A percentile compares a stretch with the other conserved stretches of the same genome.
phyloP scores from a whole-genome alignment of 2,888 invertebrate genomes.

The Caenorhabditis sp. region DNA sequence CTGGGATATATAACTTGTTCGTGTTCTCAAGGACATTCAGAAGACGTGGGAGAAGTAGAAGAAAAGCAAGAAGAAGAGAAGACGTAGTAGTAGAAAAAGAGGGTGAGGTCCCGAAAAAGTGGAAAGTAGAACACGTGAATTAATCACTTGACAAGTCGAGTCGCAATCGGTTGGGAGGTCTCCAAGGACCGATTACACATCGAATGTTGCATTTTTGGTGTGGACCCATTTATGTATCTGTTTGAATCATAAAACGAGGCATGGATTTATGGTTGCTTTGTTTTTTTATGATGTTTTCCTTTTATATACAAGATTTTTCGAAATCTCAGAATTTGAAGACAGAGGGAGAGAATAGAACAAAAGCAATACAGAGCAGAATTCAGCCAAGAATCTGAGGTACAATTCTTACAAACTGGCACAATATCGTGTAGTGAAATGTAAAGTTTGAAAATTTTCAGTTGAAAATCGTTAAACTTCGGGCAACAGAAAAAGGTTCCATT shows the following conservation, averaged over 20 bases:
- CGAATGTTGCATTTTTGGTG: conserved; percentile 37
- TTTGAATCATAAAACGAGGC: conserved; percentile 36
- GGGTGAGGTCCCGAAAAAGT: conserved; percentile 11
- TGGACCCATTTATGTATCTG: neutral
- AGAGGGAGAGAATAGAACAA: too few relatives aligned
- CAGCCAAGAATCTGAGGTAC: too few relatives aligned
- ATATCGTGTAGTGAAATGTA: too few relatives aligned
- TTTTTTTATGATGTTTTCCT: conserved; percentile 7
- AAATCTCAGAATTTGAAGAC: too few relatives aligned
- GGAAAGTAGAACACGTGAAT: conserved; percentile 53
- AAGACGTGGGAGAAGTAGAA: neutral
- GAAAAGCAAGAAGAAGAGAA: too few relatives aligned
- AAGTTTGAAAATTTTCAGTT: too few relatives aligned
- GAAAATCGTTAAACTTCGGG: too few relatives aligned
- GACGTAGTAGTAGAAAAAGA: conserved; percentile 2
- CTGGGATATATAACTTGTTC: conserved; percentile 38
- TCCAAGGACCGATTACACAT: conserved; percentile 37
- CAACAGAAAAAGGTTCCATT: too few relatives aligned
- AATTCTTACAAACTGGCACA: too few relatives aligned
- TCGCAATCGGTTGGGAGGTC: conserved; percentile 15
- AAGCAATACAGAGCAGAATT: too few relatives aligned
- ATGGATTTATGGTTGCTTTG: conserved; percentile 27
- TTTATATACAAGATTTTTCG: neutral
- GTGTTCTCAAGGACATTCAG: conserved; percentile 42
- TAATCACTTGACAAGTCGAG: conserved; percentile 49